Evolutionary conservation across 37 sponge, comb jelly and placozoan species (phyloP).

Genomic region (Ianthella basta): DNA sequence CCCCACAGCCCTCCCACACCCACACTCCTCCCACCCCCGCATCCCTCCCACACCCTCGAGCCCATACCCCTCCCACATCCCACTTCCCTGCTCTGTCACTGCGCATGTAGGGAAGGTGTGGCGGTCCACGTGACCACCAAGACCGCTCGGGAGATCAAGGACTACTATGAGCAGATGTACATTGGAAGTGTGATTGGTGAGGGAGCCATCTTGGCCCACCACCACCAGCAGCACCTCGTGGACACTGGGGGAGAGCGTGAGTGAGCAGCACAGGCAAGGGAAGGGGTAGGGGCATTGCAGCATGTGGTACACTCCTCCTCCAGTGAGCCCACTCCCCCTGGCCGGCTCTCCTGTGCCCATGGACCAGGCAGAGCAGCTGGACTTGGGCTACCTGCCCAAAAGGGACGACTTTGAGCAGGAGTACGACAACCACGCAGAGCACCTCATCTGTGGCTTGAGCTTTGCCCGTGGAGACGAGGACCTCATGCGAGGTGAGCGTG

Average conservation of each 20-base stretch:
- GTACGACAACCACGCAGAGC: constrained; percentile 79
- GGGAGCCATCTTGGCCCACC: constrained; percentile 58
- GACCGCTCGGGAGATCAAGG: constrained; percentile 77
- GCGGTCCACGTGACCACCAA: constrained; percentile 84
- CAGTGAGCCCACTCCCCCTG: constrained; percentile 39
- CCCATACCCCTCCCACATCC: neutral
- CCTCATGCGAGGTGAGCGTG: constrained; percentile 57
- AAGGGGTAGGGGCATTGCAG: neutral
- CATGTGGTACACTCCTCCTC: neutral
- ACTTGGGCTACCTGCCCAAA: constrained; percentile 78
- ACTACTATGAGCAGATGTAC: constrained; percentile 73
- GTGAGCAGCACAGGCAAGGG: neutral
- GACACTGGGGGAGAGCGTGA: constrained; percentile 72
- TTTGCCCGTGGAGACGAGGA: constrained; percentile 68
- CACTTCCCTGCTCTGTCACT: constrained; percentile 7
- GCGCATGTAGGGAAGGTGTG: constrained; percentile 70
- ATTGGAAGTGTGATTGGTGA: constrained; percentile 78
- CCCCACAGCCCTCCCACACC: neutral
- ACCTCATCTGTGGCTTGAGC: constrained; percentile 55
- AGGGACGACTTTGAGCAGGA: constrained; percentile 95
- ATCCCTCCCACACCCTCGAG: too few relatives aligned
- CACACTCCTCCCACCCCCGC: neutral
- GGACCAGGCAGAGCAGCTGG: constrained; percentile 78
- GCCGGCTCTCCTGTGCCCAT: constrained; percentile 62
- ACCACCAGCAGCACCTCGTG: constrained; percentile 54